Evolutionary conservation across 53 echinoderm and acorn worm species (phyloP).

Genomic region (Apostichopus leukothele): DNA sequence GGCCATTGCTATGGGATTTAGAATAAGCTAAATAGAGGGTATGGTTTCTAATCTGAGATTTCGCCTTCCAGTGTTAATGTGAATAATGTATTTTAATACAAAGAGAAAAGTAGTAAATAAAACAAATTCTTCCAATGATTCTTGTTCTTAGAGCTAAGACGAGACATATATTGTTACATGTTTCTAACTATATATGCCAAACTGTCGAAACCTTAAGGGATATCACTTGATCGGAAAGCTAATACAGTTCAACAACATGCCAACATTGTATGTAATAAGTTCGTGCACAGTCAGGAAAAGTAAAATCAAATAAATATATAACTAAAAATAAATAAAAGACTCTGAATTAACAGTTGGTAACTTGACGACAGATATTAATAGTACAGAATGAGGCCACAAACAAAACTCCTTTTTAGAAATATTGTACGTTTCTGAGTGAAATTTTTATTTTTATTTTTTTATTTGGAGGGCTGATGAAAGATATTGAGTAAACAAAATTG

Average conservation of each 20-base stretch:
- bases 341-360: background rate
- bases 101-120: background rate
- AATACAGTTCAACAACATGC: background rate
- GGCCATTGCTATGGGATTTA: no score
- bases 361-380: background rate
- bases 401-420: background rate
- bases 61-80: no score
- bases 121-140: background rate
- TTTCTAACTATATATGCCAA: background rate
- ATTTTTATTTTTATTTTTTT: no score
- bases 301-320: background rate
- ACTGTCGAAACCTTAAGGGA: background rate
- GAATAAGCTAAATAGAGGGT: no score
- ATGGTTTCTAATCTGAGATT: no score
- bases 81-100: no score
- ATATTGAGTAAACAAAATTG: no score
- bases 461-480: no score
- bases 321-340: background rate
- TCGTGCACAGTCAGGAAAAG: background rate
- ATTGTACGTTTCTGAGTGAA: no score
- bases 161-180: background rate
- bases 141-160: background rate
- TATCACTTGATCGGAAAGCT: background rate
- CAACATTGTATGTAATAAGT: background rate
- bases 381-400: background rate